Evolutionary conservation across 30 jellyfish, hydroid and myxozoan genomes (phyloP), one percentile per base, ranked within the genome.

Genomic region (Pelagia noctiluca): DNA sequence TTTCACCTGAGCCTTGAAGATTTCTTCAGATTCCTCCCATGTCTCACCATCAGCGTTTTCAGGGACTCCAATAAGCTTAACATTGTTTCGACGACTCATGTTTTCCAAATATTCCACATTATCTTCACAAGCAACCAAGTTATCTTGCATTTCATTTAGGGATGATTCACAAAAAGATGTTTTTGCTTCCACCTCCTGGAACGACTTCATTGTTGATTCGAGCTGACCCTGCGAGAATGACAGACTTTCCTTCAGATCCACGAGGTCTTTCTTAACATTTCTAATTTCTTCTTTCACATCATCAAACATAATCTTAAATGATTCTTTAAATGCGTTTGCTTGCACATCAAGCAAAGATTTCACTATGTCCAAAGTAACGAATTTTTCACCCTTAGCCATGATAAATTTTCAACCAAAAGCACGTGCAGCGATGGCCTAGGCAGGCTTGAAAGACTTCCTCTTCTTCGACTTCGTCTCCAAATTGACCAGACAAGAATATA

Each of bases 281-380:
- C 37, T 50, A 38, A 75, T n/a, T 50, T 75, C 77, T 37, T 75
- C 63, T 54, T 75, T 75, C 77, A 57, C 38, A 29, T 50, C 76
- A 34, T 75, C 87, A 75, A 75, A 75, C 75, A 75, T 29, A 49
- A 75, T 29, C 54, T 33, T 49, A 50, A 75, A 75, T 46, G 77
- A 75, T 25, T 34, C 77, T 52, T 75, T 75, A 57, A 75, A 75
- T 24, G 87, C 77, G 32, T 75, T 75, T 49, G 87, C 87, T 50
- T 75, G 87, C 76, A 75, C 87, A 11, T 75, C 77, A 13, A 75
- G 76, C 42, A 75, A 24, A 75, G 57, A 21, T 57, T 49, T 52
- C n/a, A 48, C 87, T 2, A 75, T 29, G 10, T 52, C 63, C 76
- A 75, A 29, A 29, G 87, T 75, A 52, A 52, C 68, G 68, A 19